A percentile compares a stretch with the other conserved stretches of the same genome.
phyloP scores from a whole-genome alignment of 2,797 vertebrate species.

The Tangara arthus region DNA sequence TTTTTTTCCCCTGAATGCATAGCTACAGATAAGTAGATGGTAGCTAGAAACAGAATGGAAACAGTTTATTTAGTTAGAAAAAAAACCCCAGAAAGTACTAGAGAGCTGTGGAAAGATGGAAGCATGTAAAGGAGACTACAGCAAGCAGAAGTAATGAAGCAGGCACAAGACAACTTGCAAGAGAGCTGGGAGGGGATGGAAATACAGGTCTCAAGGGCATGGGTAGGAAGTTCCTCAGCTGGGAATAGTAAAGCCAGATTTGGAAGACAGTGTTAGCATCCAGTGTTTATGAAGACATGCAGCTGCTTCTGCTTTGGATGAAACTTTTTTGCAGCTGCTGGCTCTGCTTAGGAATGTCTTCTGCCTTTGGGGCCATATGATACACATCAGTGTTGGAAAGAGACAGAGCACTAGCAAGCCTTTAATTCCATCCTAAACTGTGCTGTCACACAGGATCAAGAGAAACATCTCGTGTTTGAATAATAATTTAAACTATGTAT shows the following conservation, averaged over 20 bases:
- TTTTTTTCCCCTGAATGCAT: background rate
- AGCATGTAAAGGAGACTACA: background rate
- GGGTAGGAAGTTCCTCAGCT: background rate
- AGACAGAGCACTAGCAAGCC: background rate
- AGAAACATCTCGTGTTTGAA: background rate
- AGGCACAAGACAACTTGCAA: background rate
- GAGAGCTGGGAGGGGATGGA: background rate
- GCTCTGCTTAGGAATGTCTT: slow-evolving; percentile 2
- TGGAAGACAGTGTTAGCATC: background rate
- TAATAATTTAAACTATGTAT: background rate
- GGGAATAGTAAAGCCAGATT: background rate
- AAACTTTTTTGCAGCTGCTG: background rate
- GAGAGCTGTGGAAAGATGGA: background rate
- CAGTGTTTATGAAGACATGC: background rate
- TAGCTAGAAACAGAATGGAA: background rate
- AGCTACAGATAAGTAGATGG: background rate
- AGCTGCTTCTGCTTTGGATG: slow-evolving; percentile 16
- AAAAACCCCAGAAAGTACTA: background rate
- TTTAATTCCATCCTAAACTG: background rate
- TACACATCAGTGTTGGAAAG: background rate
- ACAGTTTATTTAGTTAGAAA: background rate
- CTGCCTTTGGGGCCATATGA: background rate
- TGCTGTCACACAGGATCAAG: background rate
- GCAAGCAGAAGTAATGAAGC: background rate
- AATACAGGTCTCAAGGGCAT: background rate